Evolutionary conservation across 2,888 invertebrate genomes (phyloP).

Genomic region (Blastobasis adustella): DNA sequence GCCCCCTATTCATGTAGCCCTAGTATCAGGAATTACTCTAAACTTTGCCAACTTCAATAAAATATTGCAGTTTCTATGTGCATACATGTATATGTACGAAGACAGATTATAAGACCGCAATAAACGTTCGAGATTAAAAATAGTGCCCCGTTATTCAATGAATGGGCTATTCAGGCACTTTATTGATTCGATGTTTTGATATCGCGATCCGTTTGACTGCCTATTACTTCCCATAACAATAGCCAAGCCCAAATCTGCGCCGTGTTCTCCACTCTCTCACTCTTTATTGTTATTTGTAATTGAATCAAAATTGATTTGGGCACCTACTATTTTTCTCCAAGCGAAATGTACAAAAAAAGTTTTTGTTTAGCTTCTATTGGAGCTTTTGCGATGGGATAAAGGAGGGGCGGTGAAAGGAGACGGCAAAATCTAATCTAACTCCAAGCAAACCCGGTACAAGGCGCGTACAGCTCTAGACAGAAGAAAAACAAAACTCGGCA

Average conservation of each 20-base stretch:
- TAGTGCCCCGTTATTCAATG: constrained; percentile 45
- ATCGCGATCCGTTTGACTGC: constrained; percentile 47
- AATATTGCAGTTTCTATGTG: too few species aligned
- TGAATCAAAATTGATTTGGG: constrained; percentile 16
- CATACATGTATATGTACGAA: constrained; percentile 9
- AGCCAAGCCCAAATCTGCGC: constrained; percentile 35
- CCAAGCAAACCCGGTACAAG: constrained; percentile 57
- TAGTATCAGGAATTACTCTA: too few species aligned
- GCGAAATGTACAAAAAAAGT: too few species aligned
- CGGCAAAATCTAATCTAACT: constrained; percentile 57
- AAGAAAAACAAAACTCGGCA: constrained; percentile 64
- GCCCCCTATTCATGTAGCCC: too few species aligned
- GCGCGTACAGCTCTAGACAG: constrained; percentile 50
- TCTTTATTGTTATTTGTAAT: constrained; percentile 56
- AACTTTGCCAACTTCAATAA: too few species aligned
- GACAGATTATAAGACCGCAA: constrained; percentile 23
- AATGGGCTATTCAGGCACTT: constrained; percentile 46
- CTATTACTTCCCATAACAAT: constrained; percentile 62
- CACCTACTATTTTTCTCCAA: too few species aligned
- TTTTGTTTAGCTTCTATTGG: not conserved
- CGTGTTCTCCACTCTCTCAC: constrained; percentile 49
- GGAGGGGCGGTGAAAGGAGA: constrained; percentile 39
- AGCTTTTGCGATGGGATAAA: constrained; percentile 9
- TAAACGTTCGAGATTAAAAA: constrained; percentile 37
- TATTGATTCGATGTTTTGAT: constrained; percentile 61